Evolutionary conservation across 2,797 vertebrate genomes (phyloP).

Genomic region (Masticophis lateralis): DNA sequence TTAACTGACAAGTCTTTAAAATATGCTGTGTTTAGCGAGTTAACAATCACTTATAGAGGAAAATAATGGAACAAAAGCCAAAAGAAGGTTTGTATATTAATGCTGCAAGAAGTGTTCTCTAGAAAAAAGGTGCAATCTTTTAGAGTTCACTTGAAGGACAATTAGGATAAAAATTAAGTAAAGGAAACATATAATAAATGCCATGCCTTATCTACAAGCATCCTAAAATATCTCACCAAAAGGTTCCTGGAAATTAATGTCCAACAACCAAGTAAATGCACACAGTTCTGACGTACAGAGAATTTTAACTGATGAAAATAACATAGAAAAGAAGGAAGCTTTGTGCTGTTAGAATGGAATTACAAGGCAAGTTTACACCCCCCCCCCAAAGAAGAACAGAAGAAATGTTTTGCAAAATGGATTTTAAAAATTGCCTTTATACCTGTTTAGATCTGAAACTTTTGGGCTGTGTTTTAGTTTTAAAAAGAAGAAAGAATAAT

Average conservation of each 20-base stretch:
- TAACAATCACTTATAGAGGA: not conserved
- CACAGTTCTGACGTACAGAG: not conserved
- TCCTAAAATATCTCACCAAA: not conserved
- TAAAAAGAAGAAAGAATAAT: not conserved
- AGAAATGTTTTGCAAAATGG: not conserved
- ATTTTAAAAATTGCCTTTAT: not conserved
- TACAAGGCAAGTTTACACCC: not conserved
- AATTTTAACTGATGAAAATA: not conserved
- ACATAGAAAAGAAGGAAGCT: not conserved
- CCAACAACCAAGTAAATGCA: not conserved
- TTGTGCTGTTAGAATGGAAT: fast-evolving
- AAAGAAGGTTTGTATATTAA: not conserved
- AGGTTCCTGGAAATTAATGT: not conserved
- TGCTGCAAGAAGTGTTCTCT: not conserved
- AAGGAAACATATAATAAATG: not conserved
- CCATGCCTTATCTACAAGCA: not conserved
- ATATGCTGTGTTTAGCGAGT: not conserved
- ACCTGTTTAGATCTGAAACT: not conserved
- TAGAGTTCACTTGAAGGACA: not conserved
- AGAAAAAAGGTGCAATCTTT: not conserved
- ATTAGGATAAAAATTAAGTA: not conserved
- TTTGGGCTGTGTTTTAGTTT: fast-evolving
- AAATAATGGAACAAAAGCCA: not conserved
- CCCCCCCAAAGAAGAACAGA: not conserved
- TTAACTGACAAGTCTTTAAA: not conserved